Base-by-base conservation (phyloP, 2,888 invertebrate genomes). In the Drosophila atripex region DNA sequence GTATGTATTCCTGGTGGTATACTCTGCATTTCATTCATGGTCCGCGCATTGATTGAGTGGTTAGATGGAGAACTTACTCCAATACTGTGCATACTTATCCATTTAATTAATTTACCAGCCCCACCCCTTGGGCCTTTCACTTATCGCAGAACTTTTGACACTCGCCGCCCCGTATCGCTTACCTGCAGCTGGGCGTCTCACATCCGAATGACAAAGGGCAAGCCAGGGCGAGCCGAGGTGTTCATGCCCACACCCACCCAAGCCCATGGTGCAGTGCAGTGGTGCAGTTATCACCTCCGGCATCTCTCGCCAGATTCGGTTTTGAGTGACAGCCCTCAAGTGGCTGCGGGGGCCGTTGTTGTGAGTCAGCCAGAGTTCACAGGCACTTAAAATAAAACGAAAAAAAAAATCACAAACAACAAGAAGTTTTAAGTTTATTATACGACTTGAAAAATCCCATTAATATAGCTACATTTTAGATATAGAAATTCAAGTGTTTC, bases 301-400 rank as follows among this genome's bases (percentile, higher is more conserved):
- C 60, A 80, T 83, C 75, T 73, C 63, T 52, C 35, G 49, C 47
- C 60, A 75, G 74, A 76, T 72, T 72, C 60, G 61, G 70, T 71
- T 76, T 71, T 71, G 75, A 78, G 73, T 80, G 79, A 80, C 80
- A 82, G 78, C 74, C 63, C 72, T 75, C 72, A 73, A 76, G 77
- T 78, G 78, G 66, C 18, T 55, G 53, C 9, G 51, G 51, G 52
- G 21, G 43, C 35, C 18, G 46, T 18, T 21, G 43, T 12, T 28
- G 69, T 80, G 83, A 80, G 47, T 80, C 80, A 77, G 53, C 45
- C 35, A 23, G 54, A 32, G 14, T 55, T 49, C 54, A 52, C 68
- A 49, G 71, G 55, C 57, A 45, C 57, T 51, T 35, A 57, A 30
- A 49, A 61, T 16, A 39, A 57, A 39, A 49, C 39, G 28, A 56